A percentile compares a stretch with the other conserved stretches of the same genome.
Evolutionary conservation across 2,888 invertebrate genomes (phyloP).

Genomic region (Dolichopus griseipennis): DNA sequence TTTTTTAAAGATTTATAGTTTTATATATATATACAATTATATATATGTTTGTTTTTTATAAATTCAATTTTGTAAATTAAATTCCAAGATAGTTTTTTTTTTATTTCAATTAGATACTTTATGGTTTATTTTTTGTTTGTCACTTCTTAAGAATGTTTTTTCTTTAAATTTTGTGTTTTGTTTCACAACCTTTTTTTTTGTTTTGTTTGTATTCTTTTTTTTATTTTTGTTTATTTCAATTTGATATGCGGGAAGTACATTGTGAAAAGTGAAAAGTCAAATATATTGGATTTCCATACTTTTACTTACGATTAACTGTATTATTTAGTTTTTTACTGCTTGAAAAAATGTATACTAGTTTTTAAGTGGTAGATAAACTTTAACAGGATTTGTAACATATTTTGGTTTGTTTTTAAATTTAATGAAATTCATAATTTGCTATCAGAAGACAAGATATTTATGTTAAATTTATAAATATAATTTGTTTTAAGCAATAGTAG

Average conservation of each 20-base stretch:
- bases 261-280: slow-evolving; percentile 4
- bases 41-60: slow-evolving; percentile 22
- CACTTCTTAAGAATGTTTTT: neutral
- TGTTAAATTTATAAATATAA: no score
- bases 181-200: slow-evolving; percentile 17
- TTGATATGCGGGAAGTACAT: slow-evolving; percentile 7
- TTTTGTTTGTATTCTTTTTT: slow-evolving; percentile 9
- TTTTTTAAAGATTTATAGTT: slow-evolving; percentile 17
- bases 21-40: slow-evolving; percentile 15
- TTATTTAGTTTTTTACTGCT: neutral
- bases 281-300: neutral
- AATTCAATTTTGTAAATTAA: slow-evolving; percentile 22
- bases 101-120: slow-evolving; percentile 19
- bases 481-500: no score
- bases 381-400: no score
- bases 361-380: neutral
- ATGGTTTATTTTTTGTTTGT: neutral
- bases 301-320: no score
- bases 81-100: neutral
- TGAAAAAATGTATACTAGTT: neutral
- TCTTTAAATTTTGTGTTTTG: slow-evolving; percentile 9
- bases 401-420: no score
- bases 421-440: no score
- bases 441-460: no score
- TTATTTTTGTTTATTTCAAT: slow-evolving; percentile 14